phyloP scores from a whole-genome alignment of 2,113 vertebrate genomes.

The Callocephalon fimbriatum region DNA sequence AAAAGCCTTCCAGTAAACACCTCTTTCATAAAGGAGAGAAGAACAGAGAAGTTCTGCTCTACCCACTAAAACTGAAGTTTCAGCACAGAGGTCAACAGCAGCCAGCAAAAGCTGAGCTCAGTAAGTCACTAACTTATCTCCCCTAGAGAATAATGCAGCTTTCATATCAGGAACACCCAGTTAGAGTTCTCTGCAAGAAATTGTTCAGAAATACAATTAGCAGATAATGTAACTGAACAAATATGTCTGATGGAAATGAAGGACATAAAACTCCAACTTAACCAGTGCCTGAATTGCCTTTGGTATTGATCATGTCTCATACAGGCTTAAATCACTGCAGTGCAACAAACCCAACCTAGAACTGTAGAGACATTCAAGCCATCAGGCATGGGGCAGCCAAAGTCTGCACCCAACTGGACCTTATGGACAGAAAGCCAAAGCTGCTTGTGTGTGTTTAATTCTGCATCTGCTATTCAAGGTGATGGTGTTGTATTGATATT shows the following conservation, averaged over 20 bases:
- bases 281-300: neutral
- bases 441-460: neutral
- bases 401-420: neutral
- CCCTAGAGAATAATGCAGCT: neutral
- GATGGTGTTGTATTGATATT: accelerated
- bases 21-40: neutral
- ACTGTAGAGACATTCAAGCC: neutral
- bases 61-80: neutral
- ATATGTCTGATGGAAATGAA: neutral
- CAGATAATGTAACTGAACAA: conserved; percentile 7
- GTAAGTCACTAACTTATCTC: neutral
- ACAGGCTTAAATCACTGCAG: neutral
- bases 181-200: neutral
- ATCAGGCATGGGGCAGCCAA: neutral
- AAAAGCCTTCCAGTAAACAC: neutral
- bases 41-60: neutral
- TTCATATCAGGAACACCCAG: neutral
- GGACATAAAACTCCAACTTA: neutral
- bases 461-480: neutral
- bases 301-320: neutral
- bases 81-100: neutral
- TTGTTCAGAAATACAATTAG: conserved; percentile 37
- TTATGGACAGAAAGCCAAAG: neutral
- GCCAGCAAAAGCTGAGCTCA: neutral
- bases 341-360: neutral